Base-by-base conservation (phyloP, 2,113 vertebrate genomes). In the Macroglossus sobrinus region DNA sequence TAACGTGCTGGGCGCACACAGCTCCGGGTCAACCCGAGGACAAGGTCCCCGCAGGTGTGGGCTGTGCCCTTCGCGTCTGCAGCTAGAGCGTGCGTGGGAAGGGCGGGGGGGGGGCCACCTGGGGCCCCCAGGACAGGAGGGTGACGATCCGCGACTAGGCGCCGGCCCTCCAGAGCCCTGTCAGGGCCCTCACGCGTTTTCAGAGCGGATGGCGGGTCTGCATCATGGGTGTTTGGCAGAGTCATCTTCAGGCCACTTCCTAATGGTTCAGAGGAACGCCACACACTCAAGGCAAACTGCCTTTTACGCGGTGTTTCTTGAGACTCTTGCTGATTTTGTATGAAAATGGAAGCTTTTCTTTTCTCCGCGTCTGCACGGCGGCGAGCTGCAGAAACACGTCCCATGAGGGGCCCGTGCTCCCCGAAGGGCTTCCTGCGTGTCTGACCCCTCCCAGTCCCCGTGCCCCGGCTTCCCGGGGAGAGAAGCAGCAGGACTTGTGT, bases 1-100 rank as follows among this genome's bases (percentile, higher is more conserved):
- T 50, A 89, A 90, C 21, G 43, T 0, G 0, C 6, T 3, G 3
- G 16, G 38, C 47, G 96, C 68, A 75, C 9, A n/a, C 11, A 28
- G 59, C 92, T 74, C 59, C 64, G 91, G 40, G 50, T 88, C 89
- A 96, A 33, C 76, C 93, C 5, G 35, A 89, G 53, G 75, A 40
- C 9, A 68, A 50, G 40, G 33, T 9, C 66, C 78, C n/a, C 33
- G 22, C 13, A 7, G 45, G 91, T 12, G 59, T 1, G n/a, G 61
- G 72, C 24, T 30, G 3, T 2, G 13, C 7, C 11, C n/a, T 38
- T 61, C 15, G 43, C 11, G 26, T 19, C 47, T 12, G 24, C 19
- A 55, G 81, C 16, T 3, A 21, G 9, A 45, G n/a, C 0, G 7
- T 1, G 0, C 10, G 1, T 3, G 6, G 13, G 28, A 13, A 33